Evolutionary conservation across 2,888 invertebrate genomes (phyloP).

Genomic region (Eudemis profundana): DNA sequence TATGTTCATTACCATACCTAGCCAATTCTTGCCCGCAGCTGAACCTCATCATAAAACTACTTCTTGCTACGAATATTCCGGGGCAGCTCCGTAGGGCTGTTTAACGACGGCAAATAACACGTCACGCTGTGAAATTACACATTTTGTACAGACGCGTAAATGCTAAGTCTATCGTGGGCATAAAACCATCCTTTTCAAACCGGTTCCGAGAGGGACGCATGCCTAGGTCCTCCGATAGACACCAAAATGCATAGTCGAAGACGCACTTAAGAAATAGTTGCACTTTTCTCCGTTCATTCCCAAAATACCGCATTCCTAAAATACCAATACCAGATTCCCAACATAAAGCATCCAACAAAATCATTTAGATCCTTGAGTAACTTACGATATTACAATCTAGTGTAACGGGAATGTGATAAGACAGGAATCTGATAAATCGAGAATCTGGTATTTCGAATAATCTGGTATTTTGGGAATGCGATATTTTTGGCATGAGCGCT

Average conservation of each 20-base stretch:
- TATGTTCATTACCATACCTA: background rate
- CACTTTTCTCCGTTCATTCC: too few species aligned
- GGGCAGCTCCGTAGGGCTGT: constrained; percentile 26
- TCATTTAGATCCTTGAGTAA: too few species aligned
- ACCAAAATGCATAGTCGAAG: background rate
- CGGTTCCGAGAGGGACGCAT: constrained; percentile 13
- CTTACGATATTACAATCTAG: too few species aligned
- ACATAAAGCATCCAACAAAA: too few species aligned
- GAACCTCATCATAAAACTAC: constrained; percentile 36
- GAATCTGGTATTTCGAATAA: too few species aligned
- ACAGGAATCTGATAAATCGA: too few species aligned
- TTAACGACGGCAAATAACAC: constrained; percentile 37
- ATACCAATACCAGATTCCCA: too few species aligned
- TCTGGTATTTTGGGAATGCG: too few species aligned
- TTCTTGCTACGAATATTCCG: constrained; percentile 36
- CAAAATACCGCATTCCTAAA: too few species aligned
- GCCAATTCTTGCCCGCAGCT: constrained; percentile 42
- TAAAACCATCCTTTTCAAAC: constrained; percentile 17
- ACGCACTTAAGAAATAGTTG: background rate
- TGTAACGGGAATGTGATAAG: too few species aligned
- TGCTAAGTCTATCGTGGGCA: constrained; percentile 20
- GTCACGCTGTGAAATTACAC: constrained; percentile 30
- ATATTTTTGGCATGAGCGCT: too few species aligned
- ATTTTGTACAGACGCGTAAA: constrained; percentile 29
- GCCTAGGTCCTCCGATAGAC: constrained; percentile 8